Evolutionary conservation across 2,113 vertebrate species (phyloP), one percentile per base, ranked within the genome.

Genomic region (Ciconia stormi): DNA sequence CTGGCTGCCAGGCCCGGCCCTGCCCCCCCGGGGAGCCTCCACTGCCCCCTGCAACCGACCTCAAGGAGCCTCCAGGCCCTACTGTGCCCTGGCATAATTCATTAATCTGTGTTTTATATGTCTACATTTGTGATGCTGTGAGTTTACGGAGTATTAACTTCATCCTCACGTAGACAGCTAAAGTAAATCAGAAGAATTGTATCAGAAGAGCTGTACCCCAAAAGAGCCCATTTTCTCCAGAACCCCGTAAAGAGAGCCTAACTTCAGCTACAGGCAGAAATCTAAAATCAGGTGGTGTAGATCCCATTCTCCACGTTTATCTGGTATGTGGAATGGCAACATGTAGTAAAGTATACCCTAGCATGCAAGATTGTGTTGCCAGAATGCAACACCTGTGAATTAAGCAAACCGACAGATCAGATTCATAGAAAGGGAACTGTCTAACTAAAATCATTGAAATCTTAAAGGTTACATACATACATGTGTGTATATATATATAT

Each of bases 21-120:
- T 52, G 25, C 11, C 11, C 4, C 29, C 32, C 13, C 4, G 21
- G 56, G 10, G 29, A 56, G 11, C 23, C 29, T 70, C 20, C 29
- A 34, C 17, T 1, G 2, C 3, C 8, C 22, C 7, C 13, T 32
- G 13, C 21, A 59, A 20, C 2, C 17, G 30, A 8, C 6, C 13
- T 32, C 40, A 66, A 13, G 16, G 19, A 61, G 11, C 13, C 26
- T 74, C 16, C 50, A 71, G 19, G 3, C 23, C 6, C 14, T 12
- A 15, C 25, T 2, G 3, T 26, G 9, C 12, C 38, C n/a, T 83
- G 66, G n/a, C 8, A 58, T 11, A 50, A 30, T 59, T 72, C 15
- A 58, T 58, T 29, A 74, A 38, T 12, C 12, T 40, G 2, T 66
- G 13, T 7, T 22, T 81, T 76, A 5, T 30, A n/a, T 38, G 4